Evolutionary conservation across 2,797 vertebrate species (phyloP).

Genomic region (Cuculus canorus): DNA sequence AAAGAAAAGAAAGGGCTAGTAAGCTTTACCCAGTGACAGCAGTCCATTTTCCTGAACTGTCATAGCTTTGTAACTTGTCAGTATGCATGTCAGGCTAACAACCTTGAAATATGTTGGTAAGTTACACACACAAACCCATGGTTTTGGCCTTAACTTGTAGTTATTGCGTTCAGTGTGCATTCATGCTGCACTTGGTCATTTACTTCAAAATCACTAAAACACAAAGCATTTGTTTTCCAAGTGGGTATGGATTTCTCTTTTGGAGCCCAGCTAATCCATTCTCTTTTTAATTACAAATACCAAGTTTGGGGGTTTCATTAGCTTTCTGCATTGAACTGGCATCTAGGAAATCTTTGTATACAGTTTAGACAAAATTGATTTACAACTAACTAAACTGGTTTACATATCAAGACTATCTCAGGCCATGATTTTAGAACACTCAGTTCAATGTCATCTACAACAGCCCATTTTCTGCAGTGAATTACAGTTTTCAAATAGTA

Average conservation of each 20-base stretch:
- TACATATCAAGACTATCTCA: not conserved
- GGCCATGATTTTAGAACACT: not conserved
- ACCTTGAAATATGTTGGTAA: not conserved
- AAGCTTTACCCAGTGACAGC: not conserved
- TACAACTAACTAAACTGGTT: not conserved
- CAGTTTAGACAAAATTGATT: not conserved
- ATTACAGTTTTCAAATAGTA: not conserved
- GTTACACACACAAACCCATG: not conserved
- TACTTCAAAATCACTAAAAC: not conserved
- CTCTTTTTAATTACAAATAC: not conserved
- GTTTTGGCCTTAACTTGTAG: not conserved
- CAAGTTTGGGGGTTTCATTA: not conserved
- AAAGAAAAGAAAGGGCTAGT: not conserved
- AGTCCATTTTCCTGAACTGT: not conserved
- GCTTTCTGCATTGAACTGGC: not conserved
- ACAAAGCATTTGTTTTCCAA: not conserved
- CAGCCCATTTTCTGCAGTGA: not conserved
- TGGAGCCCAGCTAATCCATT: not conserved
- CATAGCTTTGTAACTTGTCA: not conserved
- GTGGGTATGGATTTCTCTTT: not conserved
- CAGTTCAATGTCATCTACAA: not conserved
- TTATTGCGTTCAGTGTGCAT: accelerated
- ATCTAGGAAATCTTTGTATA: not conserved
- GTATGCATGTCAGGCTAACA: not conserved
- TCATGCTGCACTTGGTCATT: not conserved